Base-by-base conservation (phyloP, 2,113 vertebrate genomes). In the Variabilichromis moorii region DNA sequence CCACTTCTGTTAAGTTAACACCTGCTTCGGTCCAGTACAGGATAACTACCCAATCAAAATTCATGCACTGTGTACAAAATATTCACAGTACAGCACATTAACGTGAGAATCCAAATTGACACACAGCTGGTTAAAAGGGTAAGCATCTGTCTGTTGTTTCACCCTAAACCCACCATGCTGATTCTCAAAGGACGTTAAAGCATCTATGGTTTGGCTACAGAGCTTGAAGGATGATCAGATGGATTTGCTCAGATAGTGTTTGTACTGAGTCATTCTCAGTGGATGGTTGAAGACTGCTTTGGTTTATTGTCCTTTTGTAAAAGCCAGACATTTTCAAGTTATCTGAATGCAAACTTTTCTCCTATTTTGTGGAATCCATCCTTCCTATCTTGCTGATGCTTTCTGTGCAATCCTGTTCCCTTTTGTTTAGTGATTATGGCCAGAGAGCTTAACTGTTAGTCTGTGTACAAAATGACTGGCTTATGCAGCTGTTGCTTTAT, bases 341-440 rank as follows among this genome's bases (percentile, higher is more conserved):
- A 1, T 68, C 35, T 40, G n/a, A 40, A 40, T 71, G 33, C n/a
- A 68, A 40, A 14, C 12, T 4, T 40, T 40, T 71, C 33, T 71
- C 35, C 35, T 42, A 42, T 71, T 71, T 42, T 21, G 0, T 71
- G 35, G 63, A 68, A 71, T 40, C 63, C 11, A 68, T 68, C 35
- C 63, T 68, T 40, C 7, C 35, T 68, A 14, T 40, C 11, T 9
- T 40, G 35, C 0, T 37, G 35, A 68, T 68, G 63, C 11, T 68
- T 68, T 33, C 19, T 40, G 63, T 68, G 63, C 19, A 68, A 21
- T 24, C 11, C 1, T 71, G 12, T 71, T 71, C 35, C 2, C 3
- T 42, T 42, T 42, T 42, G 12, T 5, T 71, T 42, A 2, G 66
- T 0, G 8, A 71, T 71, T 42, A 42, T 42, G 8, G 5, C 0